These are phyloP conservation scores for Aphrophora alni DNA, from an alignment of 2,888 invertebrate species.

Conservation along the genomic window DNA sequence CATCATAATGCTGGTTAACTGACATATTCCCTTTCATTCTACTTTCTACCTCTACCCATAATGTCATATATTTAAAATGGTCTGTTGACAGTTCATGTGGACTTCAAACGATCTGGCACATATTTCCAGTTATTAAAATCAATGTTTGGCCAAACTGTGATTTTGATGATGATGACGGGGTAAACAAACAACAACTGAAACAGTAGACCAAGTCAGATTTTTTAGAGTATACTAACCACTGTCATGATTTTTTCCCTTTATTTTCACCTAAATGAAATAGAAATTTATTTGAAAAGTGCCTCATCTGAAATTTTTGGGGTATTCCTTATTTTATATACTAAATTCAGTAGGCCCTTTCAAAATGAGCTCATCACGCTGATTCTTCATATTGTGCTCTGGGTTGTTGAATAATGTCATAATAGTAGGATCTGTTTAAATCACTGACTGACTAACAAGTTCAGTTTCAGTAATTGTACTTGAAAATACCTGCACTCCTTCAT, in stretches of 20 bases:
- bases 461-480: no score
- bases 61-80: neutral
- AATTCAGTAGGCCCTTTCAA: neutral
- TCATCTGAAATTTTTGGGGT: neutral
- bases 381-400: neutral
- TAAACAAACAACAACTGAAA: slow-evolving; percentile 7
- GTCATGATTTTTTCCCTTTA: neutral
- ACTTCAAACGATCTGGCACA: neutral
- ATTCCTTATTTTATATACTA: neutral
- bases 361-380: neutral
- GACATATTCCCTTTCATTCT: neutral
- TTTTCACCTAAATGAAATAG: neutral
- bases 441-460: no score
- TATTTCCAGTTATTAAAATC: neutral
- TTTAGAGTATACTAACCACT: neutral
- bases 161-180: neutral
- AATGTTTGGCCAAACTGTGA: neutral
- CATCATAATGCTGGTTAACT: neutral
- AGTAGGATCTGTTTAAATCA: no score
- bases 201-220: neutral
- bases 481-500: no score
- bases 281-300: slow-evolving; percentile 9
- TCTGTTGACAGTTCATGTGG: neutral
- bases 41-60: neutral
- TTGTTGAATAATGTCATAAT: no score